Evolutionary conservation across 2,797 vertebrate genomes (phyloP), one percentile per base, ranked within the genome.

Genomic region (Netta rufina): DNA sequence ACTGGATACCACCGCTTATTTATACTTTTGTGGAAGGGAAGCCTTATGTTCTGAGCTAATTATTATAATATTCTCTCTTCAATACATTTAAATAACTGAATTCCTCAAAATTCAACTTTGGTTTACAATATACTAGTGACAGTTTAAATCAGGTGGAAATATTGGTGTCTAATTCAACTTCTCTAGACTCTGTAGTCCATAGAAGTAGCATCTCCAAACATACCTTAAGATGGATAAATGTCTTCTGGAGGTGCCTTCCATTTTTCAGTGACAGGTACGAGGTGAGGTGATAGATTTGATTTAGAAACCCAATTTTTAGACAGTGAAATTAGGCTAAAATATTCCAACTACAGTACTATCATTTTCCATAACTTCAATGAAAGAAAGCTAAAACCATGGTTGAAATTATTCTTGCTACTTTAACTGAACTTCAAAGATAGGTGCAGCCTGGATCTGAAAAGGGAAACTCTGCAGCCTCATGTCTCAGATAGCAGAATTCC

Each of bases 401-500:
- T 58, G 49, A 86, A 76, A 78, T 70, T 33, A 69, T 47, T 76
- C 18, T 77, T 71, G 13, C 4, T 43, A 19, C 60, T 93, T 86
- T 71, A 88, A 76, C 18, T 58, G 61, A 65, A 69, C 33, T 72
- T 91, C 47, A 79, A 78, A 69, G 28, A 62, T 24, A 66, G 30
- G 9, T 64, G 24, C 27, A 62, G 28, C 33, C 8, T 88, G 30
- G 11, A 51, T 81, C 33, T 88, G 51, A 78, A 80, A 61, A 11
- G 14, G 7, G 28, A 5, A 84, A 66, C 33, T 72, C 1, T 17
- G 19, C 36, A 80, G 39, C 25, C 30, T 28, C 22, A 27, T 67
- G 27, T 76, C 62, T 82, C 58, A 93, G 60, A 85, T 70, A 53
- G 30, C 36, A 92, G 80, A 72, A 70, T 2, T 58, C 28, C 51